Conservation (phyloP, 2,113 vertebrate species). For the Mormyrus iriodes region DNA sequence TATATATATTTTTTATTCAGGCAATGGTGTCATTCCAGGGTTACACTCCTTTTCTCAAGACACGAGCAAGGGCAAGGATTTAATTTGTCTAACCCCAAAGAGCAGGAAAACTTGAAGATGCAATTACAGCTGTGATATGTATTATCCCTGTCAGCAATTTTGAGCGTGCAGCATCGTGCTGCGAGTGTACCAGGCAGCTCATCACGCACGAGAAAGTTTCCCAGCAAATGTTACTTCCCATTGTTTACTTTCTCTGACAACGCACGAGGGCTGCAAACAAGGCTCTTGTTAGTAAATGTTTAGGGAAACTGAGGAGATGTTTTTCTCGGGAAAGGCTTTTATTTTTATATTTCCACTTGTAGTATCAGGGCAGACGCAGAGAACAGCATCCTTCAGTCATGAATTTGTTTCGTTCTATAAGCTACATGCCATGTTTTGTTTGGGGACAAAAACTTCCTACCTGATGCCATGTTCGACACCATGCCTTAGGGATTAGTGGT, state of each 20-base stretch:
- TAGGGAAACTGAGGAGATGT: neutral
- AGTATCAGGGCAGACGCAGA: neutral
- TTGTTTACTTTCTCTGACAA: neutral
- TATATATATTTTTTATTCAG: neutral
- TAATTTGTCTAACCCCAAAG: neutral
- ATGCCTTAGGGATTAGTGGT: neutral
- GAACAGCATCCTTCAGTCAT: neutral
- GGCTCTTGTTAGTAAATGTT: slow-evolving; percentile 4
- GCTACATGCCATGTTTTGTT: neutral
- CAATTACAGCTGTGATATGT: neutral
- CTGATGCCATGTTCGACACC: neutral
- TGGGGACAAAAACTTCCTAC: neutral
- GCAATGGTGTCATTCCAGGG: neutral
- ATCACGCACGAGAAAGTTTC: neutral
- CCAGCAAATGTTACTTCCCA: neutral
- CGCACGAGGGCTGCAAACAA: neutral
- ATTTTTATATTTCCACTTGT: neutral
- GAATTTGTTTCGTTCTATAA: neutral
- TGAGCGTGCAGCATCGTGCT: neutral
- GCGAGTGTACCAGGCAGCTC: neutral
- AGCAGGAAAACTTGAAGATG: neutral
- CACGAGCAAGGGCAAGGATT: neutral
- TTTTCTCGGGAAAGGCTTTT: neutral
- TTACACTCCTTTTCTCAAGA: neutral
- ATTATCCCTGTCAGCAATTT: neutral